These are phyloP conservation scores for Tetrax tetrax DNA, from an alignment of 2,113 vertebrate species.

Conservation along the genomic window DNA sequence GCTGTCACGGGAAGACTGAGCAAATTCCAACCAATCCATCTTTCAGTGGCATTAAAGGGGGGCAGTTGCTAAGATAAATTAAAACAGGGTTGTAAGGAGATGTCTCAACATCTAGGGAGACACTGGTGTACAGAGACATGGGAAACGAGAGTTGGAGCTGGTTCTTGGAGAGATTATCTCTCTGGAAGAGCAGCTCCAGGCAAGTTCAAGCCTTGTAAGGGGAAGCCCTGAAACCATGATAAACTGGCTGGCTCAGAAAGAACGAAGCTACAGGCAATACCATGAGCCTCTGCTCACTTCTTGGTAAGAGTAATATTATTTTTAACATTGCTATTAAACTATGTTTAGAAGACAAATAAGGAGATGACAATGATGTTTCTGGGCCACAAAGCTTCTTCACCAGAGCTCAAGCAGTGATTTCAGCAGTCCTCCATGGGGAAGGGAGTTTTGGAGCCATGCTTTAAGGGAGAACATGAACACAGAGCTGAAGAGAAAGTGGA, in stretches of 20 bases:
- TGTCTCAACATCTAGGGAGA: slow-evolving; percentile 41
- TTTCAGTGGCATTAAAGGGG: slow-evolving; percentile 48
- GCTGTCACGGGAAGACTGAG: background rate
- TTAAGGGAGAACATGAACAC: background rate
- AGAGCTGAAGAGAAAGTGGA: background rate
- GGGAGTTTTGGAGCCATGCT: background rate
- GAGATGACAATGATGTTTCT: background rate
- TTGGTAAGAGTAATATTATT: background rate
- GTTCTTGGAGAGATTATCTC: background rate
- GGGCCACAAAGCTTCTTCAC: background rate
- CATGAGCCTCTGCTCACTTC: background rate
- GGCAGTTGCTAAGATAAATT: slow-evolving; percentile 59
- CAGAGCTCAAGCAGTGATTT: background rate
- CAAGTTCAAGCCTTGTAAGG: background rate
- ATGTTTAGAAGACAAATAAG: background rate
- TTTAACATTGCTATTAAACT: background rate
- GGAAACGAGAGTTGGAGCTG: background rate
- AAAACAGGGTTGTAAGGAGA: slow-evolving; percentile 60
- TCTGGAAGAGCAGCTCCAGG: slow-evolving; percentile 34
- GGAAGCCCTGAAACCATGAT: background rate
- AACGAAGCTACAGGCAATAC: background rate
- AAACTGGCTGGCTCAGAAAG: background rate
- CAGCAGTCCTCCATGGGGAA: background rate
- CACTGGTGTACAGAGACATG: background rate
- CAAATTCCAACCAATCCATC: slow-evolving; percentile 44